Conservation (phyloP, 2,888 invertebrate genomes). For the Belgica antarctica region DNA sequence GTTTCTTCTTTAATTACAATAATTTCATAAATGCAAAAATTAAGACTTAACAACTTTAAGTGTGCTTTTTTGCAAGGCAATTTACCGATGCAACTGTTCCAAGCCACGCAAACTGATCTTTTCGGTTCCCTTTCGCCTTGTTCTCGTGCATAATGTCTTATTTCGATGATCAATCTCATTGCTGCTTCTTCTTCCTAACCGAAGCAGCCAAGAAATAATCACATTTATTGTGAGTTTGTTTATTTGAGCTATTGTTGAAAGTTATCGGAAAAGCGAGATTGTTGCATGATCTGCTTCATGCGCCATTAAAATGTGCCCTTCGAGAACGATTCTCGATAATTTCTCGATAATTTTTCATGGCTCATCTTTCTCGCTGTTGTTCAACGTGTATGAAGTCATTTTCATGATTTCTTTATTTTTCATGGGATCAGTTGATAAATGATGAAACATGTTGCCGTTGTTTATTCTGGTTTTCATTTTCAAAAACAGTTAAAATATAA, state of each 20-base stretch:
- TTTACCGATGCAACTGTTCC: conserved; percentile 32
- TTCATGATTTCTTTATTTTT: conserved; percentile 6
- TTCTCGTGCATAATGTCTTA: conserved; percentile 42
- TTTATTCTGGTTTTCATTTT: too few species aligned
- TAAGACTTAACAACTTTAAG: conserved; percentile 42
- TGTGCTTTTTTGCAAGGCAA: conserved; percentile 35
- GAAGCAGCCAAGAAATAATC: too few species aligned
- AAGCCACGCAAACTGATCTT: conserved; percentile 34
- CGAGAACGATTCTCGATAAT: conserved; percentile 11
- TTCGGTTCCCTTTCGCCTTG: background rate
- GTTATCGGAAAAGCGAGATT: conserved; percentile 15
- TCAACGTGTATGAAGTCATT: conserved; percentile 4
- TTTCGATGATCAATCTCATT: conserved; percentile 32
- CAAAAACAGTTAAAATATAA: too few species aligned
- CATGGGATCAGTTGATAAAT: too few species aligned
- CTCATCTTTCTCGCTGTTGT: conserved; percentile 5
- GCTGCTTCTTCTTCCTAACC: conserved; percentile 15
- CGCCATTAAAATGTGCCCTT: conserved; percentile 10
- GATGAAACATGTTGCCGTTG: too few species aligned
- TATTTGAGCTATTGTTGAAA: background rate
- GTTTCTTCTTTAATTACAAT: conserved; percentile 40
- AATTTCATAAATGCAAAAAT: conserved; percentile 43
- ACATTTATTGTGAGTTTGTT: too few species aligned
- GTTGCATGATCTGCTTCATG: background rate
- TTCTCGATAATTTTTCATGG: conserved; percentile 11